Evolutionary conservation across 92 coral and sea anemone species (phyloP).

Genomic region (Bergia puertoricense): DNA sequence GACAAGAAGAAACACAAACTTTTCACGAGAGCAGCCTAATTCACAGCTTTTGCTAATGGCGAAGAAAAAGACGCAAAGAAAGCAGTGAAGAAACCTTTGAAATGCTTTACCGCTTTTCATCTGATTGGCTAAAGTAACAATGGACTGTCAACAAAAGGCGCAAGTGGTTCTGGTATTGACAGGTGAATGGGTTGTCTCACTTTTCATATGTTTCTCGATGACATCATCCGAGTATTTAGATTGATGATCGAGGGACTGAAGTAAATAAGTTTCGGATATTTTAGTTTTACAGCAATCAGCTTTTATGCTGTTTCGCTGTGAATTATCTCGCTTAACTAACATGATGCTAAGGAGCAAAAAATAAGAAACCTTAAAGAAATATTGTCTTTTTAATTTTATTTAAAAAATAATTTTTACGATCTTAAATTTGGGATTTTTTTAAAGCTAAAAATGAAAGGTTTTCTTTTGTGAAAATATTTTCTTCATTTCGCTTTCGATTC

Average conservation of each 20-base stretch:
- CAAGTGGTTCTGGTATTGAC: constrained; percentile 23
- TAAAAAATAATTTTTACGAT: neutral
- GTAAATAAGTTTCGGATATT: neutral
- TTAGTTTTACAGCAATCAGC: neutral
- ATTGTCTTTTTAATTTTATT: neutral
- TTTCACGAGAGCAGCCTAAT: constrained; percentile 41
- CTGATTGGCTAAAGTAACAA: constrained; percentile 37
- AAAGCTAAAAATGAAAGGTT: neutral
- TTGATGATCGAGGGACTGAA: neutral
- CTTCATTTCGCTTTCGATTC: neutral
- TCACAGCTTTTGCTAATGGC: constrained; percentile 48
- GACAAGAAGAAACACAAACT: constrained; percentile 42
- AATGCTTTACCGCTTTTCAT: constrained; percentile 1
- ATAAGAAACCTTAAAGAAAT: too few species aligned
- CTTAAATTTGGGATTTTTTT: too few species aligned
- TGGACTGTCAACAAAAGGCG: constrained; percentile 23
- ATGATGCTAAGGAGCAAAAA: too few species aligned
- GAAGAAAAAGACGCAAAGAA: constrained; percentile 43
- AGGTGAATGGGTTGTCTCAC: constrained; percentile 33
- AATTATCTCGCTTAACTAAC: neutral
- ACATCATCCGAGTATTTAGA: constrained; percentile 38
- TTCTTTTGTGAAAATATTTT: neutral
- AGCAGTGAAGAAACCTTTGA: constrained; percentile 36
- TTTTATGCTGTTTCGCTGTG: neutral
- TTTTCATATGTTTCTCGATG: constrained; percentile 16